Conservation (phyloP, 2,888 invertebrate genomes). For the Nomada ferruginata region DNA sequence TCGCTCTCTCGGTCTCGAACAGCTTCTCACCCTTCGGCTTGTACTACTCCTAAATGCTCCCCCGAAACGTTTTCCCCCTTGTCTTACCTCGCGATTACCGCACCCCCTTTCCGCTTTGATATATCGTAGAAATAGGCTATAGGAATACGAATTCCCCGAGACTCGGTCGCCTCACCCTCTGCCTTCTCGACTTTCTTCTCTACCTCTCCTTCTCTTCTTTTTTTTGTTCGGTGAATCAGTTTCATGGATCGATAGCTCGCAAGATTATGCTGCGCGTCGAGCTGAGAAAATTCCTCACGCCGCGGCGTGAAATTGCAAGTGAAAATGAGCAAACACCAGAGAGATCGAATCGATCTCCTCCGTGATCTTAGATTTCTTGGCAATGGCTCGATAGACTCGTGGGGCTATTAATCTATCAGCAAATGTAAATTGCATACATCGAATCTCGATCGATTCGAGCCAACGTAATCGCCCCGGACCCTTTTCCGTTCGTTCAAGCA, state of each 20-base stretch:
- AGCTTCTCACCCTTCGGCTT: conserved; percentile 60
- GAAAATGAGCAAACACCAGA: conserved; percentile 12
- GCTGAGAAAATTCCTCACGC: conserved; percentile 22
- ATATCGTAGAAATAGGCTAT: conserved; percentile 66
- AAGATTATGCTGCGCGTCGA: conserved; percentile 36
- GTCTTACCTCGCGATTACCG: conserved; percentile 58
- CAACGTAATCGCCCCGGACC: background rate
- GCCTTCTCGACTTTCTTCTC: background rate
- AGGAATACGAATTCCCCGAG: conserved; percentile 59
- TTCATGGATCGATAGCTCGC: conserved; percentile 51
- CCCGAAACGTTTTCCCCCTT: conserved; percentile 59
- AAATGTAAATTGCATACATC: background rate
- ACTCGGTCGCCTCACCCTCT: background rate
- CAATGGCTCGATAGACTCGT: background rate
- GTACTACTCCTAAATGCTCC: conserved; percentile 61
- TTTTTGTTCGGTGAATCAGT: conserved; percentile 28
- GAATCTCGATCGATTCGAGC: background rate
- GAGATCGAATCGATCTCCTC: conserved; percentile 8
- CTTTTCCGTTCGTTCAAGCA: too few relatives aligned
- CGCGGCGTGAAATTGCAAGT: conserved; percentile 3
- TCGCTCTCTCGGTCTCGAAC: conserved; percentile 45
- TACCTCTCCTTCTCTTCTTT: too few relatives aligned
- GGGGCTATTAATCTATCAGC: background rate
- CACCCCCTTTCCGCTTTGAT: conserved; percentile 50
- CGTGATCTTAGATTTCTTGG: background rate